Evolutionary conservation across 2,113 vertebrate species (phyloP).

Genomic region (Mesembrinibis cayennensis): DNA sequence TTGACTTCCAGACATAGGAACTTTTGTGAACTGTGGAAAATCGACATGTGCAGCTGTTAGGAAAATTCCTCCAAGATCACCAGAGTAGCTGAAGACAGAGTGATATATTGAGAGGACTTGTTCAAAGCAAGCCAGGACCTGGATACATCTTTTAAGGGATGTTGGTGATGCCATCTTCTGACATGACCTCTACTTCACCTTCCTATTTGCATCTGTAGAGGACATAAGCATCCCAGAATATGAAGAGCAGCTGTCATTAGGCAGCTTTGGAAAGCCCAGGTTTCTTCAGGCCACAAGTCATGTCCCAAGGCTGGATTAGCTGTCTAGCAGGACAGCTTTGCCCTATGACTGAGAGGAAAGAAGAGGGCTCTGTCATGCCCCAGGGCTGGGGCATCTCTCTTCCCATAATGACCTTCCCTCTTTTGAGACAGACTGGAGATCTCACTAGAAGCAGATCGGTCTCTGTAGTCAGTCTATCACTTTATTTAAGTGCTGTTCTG

Average conservation of each 20-base stretch:
- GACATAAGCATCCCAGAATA: not conserved
- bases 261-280: not conserved
- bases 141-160: not conserved
- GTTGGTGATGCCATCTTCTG: not conserved
- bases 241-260: not conserved
- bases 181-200: not conserved
- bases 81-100: not conserved
- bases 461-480: not conserved
- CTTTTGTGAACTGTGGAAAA: not conserved
- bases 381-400: not conserved
- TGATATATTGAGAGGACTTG: not conserved
- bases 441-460: not conserved
- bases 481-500: not conserved
- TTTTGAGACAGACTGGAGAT: not conserved
- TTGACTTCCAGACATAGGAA: not conserved
- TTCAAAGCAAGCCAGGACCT: not conserved
- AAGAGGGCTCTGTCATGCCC: not conserved
- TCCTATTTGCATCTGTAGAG: not conserved
- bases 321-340: not conserved
- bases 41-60: not conserved
- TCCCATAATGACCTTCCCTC: not conserved
- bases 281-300: not conserved
- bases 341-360: not conserved
- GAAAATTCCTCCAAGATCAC: constrained; percentile 8
- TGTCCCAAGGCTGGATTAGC: not conserved